Percentiles rank a stretch among this genome's conserved stretches.
Conservation (phyloP, 2,113 vertebrate species). For the Thymallus thymallus region DNA sequence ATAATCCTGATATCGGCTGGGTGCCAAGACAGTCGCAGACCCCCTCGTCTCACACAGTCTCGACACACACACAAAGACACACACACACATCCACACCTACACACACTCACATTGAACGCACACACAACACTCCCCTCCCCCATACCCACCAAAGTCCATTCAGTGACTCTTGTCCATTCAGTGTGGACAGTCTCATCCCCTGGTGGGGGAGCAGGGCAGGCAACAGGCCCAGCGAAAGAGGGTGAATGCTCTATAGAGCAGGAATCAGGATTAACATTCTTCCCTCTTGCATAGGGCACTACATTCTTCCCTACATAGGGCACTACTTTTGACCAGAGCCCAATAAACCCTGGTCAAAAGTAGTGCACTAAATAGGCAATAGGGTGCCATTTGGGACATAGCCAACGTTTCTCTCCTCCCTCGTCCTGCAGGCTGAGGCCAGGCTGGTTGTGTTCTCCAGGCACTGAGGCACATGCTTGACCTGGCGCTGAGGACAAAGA, state of each 20-base stretch:
- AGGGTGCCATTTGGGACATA: background rate
- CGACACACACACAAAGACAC: constrained; percentile 8
- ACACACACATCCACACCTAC: constrained; percentile 15
- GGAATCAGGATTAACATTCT: constrained; percentile 73
- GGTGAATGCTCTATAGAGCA: constrained; percentile 48
- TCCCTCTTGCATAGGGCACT: constrained; percentile 33
- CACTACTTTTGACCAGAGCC: too few species aligned
- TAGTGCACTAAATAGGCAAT: too few species aligned
- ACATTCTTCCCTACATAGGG: too few species aligned
- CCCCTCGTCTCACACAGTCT: background rate
- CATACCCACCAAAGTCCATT: constrained; percentile 28
- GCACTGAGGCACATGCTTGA: constrained; percentile 71
- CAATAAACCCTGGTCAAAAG: too few species aligned
- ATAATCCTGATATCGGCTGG: constrained; percentile 43
- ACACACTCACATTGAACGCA: background rate
- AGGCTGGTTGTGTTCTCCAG: constrained; percentile 56
- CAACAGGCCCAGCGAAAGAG: constrained; percentile 49
- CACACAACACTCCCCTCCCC: constrained; percentile 4
- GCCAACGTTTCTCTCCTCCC: constrained; percentile 10
- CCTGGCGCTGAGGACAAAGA: constrained; percentile 68
- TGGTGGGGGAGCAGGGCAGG: constrained; percentile 47
- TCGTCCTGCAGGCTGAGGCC: constrained; percentile 53
- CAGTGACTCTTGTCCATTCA: constrained; percentile 28
- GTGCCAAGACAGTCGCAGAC: constrained; percentile 55
- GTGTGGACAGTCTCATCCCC: constrained; percentile 56